phyloP scores from a whole-genome alignment of 2,888 invertebrate species.

The Neoaliturus tenellus region DNA sequence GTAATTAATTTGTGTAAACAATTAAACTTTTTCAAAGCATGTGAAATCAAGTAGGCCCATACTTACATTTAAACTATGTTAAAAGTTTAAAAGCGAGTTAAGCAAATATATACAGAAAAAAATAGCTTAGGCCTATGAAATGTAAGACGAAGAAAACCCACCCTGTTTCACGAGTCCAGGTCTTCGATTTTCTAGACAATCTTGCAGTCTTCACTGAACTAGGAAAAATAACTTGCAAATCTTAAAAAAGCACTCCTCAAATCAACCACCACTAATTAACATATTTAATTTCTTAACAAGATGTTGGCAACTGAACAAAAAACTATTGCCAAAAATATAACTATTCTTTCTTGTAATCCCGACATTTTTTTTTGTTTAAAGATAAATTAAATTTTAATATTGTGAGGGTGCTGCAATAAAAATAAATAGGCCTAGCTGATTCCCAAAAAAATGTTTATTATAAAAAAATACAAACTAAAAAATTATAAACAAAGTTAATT shows the following conservation, averaged over 20 bases:
- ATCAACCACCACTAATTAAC: not conserved
- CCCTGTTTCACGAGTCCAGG: constrained; percentile 17
- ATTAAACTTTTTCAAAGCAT: not conserved
- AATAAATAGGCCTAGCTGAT: constrained; percentile 16
- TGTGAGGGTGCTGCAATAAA: constrained; percentile 17
- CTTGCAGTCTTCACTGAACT: constrained; percentile 36
- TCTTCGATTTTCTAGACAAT: constrained; percentile 12
- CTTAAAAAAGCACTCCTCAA: constrained; percentile 11
- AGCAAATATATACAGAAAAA: constrained; percentile 18
- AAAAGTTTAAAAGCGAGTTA: constrained; percentile 6
- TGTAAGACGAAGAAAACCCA: constrained; percentile 39
- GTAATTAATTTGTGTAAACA: not conserved
- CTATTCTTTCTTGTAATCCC: not conserved
- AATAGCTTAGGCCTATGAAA: constrained; percentile 8
- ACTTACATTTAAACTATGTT: not conserved
- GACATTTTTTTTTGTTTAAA: not conserved
- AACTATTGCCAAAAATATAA: not conserved
- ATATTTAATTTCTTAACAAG: not conserved
- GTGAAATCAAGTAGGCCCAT: not conserved
- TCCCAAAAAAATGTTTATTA: constrained; percentile 9
- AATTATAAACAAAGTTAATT: too few species aligned
- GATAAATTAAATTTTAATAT: not conserved
- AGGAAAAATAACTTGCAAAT: constrained; percentile 8
- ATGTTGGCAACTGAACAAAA: not conserved
- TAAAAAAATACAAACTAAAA: not conserved